phyloP scores from a whole-genome alignment of 30 jellyfish, hydroid and myxozoan genomes.

The Calvadosia cruxmelitensis region DNA sequence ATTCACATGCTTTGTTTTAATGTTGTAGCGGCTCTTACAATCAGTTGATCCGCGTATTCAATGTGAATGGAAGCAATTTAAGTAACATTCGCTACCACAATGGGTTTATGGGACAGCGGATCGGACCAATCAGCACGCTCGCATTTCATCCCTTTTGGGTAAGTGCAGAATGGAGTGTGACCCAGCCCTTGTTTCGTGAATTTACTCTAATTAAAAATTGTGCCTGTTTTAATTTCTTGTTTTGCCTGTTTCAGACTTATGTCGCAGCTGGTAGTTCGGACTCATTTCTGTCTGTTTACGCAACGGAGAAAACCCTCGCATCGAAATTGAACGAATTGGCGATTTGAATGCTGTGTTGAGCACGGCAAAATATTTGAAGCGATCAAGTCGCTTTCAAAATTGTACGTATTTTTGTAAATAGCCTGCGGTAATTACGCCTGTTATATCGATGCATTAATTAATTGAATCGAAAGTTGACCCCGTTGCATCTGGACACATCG shows the following conservation, averaged over 20 bases:
- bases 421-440: no score
- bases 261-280: slow-evolving; percentile 94
- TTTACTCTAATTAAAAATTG: no score
- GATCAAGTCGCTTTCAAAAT: no score
- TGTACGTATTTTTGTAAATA: no score
- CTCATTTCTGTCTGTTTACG: slow-evolving; percentile 62
- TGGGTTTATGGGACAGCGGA: slow-evolving; percentile 96
- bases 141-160: slow-evolving; percentile 97
- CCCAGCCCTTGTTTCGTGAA: no score
- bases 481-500: no score
- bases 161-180: slow-evolving; percentile 4
- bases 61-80: slow-evolving; percentile 58
- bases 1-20: no score
- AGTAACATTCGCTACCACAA: slow-evolving; percentile 88
- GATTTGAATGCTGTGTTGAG: background rate
- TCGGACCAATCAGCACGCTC: slow-evolving; percentile 88
- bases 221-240: no score
- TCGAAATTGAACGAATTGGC: slow-evolving; percentile 36
- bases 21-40: slow-evolving; percentile 72
- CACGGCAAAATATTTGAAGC: background rate
- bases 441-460: no score
- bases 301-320: slow-evolving; percentile 64
- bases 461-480: no score
- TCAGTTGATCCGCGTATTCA: slow-evolving; percentile 57
- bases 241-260: slow-evolving; percentile 50